A percentile compares a stretch with the other conserved stretches of the same genome.
Evolutionary conservation across 1,140 invertebrate genomes (phyloP).

Genomic region (Eulimnadia texana): DNA sequence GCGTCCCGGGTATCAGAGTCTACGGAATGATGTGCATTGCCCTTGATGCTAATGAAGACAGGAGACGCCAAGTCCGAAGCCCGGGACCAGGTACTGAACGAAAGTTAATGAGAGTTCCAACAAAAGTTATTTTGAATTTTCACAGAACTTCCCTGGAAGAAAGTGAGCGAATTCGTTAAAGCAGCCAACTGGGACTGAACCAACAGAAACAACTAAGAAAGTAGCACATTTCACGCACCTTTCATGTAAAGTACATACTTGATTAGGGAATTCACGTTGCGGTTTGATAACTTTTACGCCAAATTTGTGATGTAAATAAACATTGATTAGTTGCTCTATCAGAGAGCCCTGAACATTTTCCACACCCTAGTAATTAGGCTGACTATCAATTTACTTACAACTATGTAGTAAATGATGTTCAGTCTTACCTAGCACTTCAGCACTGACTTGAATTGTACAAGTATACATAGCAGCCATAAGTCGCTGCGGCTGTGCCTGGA

Average conservation of each 20-base stretch:
- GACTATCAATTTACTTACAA: constrained; percentile 10
- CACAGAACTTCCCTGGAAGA: not conserved
- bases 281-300: no score
- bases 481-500: constrained; percentile 76
- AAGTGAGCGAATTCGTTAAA: not conserved
- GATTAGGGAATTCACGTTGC: no score
- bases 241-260: no score
- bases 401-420: constrained; percentile 14
- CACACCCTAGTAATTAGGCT: no score
- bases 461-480: constrained; percentile 94
- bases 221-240: not conserved
- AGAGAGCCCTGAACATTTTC: no score
- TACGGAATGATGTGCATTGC: constrained; percentile 77
- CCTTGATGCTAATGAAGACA: not conserved
- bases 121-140: no score
- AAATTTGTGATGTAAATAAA: no score
- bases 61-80: not conserved
- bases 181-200: not conserved
- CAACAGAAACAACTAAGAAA: not conserved
- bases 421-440: constrained; percentile 78
- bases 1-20: constrained; percentile 76
- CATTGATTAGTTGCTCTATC: no score
- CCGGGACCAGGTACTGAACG: not conserved
- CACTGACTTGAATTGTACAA: constrained; percentile 80
- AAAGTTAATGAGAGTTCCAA: no score